Percentiles rank a stretch among this genome's conserved stretches.
Evolutionary conservation across 1,140 invertebrate species (phyloP).

Genomic region (Cotesia typhae): DNA sequence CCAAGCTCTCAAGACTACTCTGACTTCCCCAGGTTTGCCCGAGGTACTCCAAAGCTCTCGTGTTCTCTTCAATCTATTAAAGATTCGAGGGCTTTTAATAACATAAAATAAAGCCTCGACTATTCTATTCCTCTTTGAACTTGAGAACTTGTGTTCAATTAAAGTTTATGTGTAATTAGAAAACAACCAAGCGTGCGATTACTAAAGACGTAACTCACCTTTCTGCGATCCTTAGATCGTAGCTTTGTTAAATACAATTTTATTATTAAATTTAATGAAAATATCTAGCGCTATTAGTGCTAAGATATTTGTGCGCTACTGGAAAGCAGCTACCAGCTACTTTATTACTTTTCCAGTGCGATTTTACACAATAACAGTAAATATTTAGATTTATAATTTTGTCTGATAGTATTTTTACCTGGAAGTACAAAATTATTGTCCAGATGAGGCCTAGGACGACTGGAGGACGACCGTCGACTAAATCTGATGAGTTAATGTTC

Average conservation of each 20-base stretch:
- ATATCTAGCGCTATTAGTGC: slow-evolving; percentile 31
- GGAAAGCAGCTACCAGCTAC: slow-evolving; percentile 10
- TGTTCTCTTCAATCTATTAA: slow-evolving; percentile 94
- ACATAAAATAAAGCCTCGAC: background rate
- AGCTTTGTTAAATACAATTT: slow-evolving; percentile 64
- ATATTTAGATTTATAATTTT: slow-evolving; percentile 16
- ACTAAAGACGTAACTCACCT: slow-evolving; percentile 53
- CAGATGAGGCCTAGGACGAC: slow-evolving; percentile 98
- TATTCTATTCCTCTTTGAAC: too few relatives aligned
- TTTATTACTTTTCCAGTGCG: slow-evolving; percentile 23
- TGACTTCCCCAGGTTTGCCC: slow-evolving; percentile 82
- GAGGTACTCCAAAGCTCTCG: slow-evolving; percentile 86
- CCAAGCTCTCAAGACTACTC: slow-evolving; percentile 80
- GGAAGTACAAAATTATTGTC: slow-evolving; percentile 99
- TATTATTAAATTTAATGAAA: slow-evolving; percentile 56
- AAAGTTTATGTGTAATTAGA: too few relatives aligned
- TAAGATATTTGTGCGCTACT: background rate
- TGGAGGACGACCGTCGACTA: slow-evolving; percentile 96
- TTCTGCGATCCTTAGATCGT: slow-evolving; percentile 65
- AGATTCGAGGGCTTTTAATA: background rate
- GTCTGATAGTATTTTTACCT: slow-evolving; percentile 72
- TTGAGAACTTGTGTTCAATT: too few relatives aligned
- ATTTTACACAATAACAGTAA: slow-evolving; percentile 6
- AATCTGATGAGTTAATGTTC: slow-evolving; percentile 97
- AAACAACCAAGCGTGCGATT: too few relatives aligned